Conservation (phyloP, 2,113 vertebrate species). For the Tamias sibiricus region DNA sequence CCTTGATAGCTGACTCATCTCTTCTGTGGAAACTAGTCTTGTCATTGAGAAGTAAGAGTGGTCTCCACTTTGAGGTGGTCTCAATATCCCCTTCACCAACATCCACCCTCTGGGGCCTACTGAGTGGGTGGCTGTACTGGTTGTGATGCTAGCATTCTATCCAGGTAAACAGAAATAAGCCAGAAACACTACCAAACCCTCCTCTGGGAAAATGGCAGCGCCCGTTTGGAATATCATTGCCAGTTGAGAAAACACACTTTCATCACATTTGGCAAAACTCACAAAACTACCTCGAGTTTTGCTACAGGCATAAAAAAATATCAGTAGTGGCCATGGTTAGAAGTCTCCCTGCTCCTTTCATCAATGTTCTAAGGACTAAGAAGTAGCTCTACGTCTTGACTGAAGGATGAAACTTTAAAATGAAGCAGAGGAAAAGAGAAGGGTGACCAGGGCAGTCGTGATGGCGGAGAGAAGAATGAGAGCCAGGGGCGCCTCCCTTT, state of each 20-base stretch:
- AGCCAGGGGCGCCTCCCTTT: not conserved
- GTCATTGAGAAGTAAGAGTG: too few relatives aligned
- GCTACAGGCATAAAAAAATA: not conserved
- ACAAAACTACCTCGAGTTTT: not conserved
- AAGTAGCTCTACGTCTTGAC: not conserved
- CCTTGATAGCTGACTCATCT: not conserved
- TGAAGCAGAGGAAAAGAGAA: not conserved
- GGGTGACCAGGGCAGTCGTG: not conserved
- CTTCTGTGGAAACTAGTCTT: too few relatives aligned
- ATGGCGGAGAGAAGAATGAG: not conserved
- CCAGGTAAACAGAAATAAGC: not conserved
- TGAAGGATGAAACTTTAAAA: not conserved
- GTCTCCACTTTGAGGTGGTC: not conserved
- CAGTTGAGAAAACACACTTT: not conserved
- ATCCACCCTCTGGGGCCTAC: not conserved
- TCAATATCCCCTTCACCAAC: not conserved
- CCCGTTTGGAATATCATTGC: not conserved
- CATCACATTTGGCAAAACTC: not conserved
- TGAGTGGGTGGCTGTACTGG: not conserved
- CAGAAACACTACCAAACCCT: not conserved
- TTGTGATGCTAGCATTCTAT: not conserved
- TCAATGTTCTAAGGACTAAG: not conserved
- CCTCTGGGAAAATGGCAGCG: not conserved
- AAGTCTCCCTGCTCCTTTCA: not conserved
- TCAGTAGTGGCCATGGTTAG: not conserved